Evolutionary conservation across 2,888 invertebrate genomes (phyloP).

Genomic region (Nezara viridula): DNA sequence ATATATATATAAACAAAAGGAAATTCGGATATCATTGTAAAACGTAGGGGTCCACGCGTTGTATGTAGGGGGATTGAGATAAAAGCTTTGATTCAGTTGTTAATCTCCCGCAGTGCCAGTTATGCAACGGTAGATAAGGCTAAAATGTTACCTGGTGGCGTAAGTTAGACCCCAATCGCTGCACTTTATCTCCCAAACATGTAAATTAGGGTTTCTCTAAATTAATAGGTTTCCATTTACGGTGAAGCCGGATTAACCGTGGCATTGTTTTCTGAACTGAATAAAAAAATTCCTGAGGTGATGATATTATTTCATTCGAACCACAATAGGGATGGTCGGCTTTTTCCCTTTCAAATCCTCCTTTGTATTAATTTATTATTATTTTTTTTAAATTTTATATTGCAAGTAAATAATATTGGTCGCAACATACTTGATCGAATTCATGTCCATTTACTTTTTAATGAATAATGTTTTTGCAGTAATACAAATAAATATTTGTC

Average conservation of each 20-base stretch:
- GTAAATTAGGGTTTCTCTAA: conserved; percentile 37
- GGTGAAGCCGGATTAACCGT: not conserved
- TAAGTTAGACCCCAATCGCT: conserved; percentile 32
- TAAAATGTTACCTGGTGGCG: conserved; percentile 26
- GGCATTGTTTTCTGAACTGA: not conserved
- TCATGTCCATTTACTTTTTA: no score
- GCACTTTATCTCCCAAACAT: conserved; percentile 23
- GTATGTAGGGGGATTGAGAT: conserved; percentile 24
- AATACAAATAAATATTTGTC: no score
- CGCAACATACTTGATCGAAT: no score
- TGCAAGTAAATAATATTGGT: no score
- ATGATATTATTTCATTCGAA: not conserved
- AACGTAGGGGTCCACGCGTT: not conserved
- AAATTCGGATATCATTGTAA: not conserved
- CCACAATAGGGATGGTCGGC: not conserved
- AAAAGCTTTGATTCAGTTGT: conserved; percentile 41
- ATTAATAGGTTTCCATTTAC: conserved; percentile 39
- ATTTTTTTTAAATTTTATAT: no score
- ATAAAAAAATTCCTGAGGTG: not conserved
- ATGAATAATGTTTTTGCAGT: no score
- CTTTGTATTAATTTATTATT: no score
- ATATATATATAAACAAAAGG: not conserved
- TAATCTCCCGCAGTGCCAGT: conserved; percentile 28
- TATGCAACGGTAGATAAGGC: conserved; percentile 39
- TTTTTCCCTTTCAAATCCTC: no score